Base-by-base conservation (phyloP, 2,888 invertebrate genomes). In the Chironomus riparius region DNA sequence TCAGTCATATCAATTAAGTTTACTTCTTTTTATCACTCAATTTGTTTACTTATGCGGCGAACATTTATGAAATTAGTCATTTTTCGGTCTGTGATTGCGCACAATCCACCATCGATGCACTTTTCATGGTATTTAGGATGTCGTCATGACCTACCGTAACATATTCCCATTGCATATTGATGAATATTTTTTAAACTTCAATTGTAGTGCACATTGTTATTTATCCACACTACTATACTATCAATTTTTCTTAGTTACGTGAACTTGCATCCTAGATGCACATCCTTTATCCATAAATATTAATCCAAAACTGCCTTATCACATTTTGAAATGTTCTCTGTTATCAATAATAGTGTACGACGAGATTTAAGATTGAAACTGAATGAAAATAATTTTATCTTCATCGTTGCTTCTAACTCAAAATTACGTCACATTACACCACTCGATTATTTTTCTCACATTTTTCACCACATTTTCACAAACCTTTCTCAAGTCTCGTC, bases 391-490 rank as follows among this genome's bases (percentile, higher is more conserved):
- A 13, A 22, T 65, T 65, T 65, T 56, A 56, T 56, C 56, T 56
- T 15, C n/a, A 56, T 13, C 22, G 21, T 38, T 38, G 38, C 13
- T 28, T 68, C n/a, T 7, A n/a, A 47, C 15, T 47, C 10, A 15
- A 68, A 68, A 68, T 68, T 68, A 68, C 68, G 68, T 68, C 68
- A 68, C 18, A 47, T 2, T 13, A 65, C 21, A 15, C 21, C 68
- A 22, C 21, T 68, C 28, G 68, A 47, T 22, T 15, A 68, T 22
- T 70, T 47, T 70, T 70, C 47, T 22, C n/a, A 56, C 18, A 56
- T 56, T 56, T 65, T 65, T 65, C 70, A 48, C 70, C 70, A 70
- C 70, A 70, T 70, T 70, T 47, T 28, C 47, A 47, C 70, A n/a
- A 70, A 70, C 28, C 21, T 7, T 70, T 13, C 12, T 18, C 21